Base-by-base conservation (phyloP, 1,140 invertebrate genomes). In the Gonatopus flavifemur region DNA sequence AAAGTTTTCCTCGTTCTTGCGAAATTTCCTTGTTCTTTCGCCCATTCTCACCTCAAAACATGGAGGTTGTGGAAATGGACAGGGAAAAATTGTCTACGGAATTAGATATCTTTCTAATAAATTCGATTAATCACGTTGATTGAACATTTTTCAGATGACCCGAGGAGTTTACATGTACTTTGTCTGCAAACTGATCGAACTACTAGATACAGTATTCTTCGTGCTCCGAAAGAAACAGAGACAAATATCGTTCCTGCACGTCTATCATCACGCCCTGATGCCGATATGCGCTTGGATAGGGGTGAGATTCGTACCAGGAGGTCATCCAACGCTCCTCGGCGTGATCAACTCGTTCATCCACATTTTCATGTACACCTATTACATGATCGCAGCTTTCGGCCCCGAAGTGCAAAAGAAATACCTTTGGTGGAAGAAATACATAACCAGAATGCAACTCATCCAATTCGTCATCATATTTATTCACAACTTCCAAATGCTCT, bases 351-450 rank as follows among this genome's bases (percentile, higher is more conserved):
- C 89, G 3, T 88, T 90, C 58, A 86, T 94, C 41, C 92, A 94
- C 63, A 76, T 89, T 59, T 76, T 92, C 20, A 93, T 94, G 90
- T 94, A 94, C 65, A 76, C 82, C 0, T 94, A 94, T 67, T 94
- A 94, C 64, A 80, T 91, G 62, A 75, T 94, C 1, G 82, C 91
- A 0, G 88, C 90, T 0, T 76, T 93, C 52, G 91, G 91, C 19
- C 91, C 91, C 1, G 75, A 84, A 18, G 84, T 91, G 67, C 88
- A 91, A 68, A 90, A 90, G 64, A 91, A 90, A 9, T 61, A 57
- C 69, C 76, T 95, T 3, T 95, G 92, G 91, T 96, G 93, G 91
- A 96, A 96, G 74, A 91, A 86, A 65, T 88, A 96, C 66, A 82
- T 96, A 8, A 96, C 93, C 0, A 83, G 80, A 16, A 77, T 94